Base-by-base conservation (phyloP, 2,113 vertebrate genomes). In the Suncus etruscus region DNA sequence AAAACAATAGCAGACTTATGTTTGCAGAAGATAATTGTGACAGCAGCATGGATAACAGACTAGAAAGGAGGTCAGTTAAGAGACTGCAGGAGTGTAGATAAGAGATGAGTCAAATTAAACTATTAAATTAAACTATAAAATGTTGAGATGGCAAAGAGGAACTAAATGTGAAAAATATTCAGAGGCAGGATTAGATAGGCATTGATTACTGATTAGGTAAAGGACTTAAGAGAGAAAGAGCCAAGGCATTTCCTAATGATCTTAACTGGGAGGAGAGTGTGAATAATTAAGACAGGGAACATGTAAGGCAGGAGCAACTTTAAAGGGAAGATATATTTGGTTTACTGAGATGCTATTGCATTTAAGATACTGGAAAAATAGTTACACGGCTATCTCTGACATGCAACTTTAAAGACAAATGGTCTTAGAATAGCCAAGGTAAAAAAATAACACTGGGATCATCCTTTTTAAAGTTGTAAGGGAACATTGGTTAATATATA, bases 1-100 rank as follows among this genome's bases (percentile, higher is more conserved):
- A n/a, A 78, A 3, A 75, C 2, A 54, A 47, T 66, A 91, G 73
- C 22, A 74, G n/a, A 70, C 72, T 25, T 91, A 11, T 94, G 48
- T 75, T 91, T 91, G 87, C 83, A 31, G 29, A 91, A 87, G 66
- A 65, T 51, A 90, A 58, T 90, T 89, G 69, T 89, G 78, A 87
- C 50, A 94, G n/a, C 11, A 84, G 16, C 65, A 58, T 31, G 22
- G 48, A 86, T 86, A 73, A 75, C n/a, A 90, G 68, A 63, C 94
- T 51, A 84, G 72, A 87, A 24, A 91, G 70, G 20, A 73, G 68
- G 69, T 51, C 74, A 68, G 50, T 92, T 81, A 87, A 54, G 66
- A 78, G n/a, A 87, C 39, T 74, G 47, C 32, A 66, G 78, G 16
- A 82, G 31, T 29, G 50, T 31, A 90, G 18, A 45, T 65, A 78